Evolutionary conservation across 2,113 vertebrate species (phyloP).

Genomic region (Coracopsis vasa): DNA sequence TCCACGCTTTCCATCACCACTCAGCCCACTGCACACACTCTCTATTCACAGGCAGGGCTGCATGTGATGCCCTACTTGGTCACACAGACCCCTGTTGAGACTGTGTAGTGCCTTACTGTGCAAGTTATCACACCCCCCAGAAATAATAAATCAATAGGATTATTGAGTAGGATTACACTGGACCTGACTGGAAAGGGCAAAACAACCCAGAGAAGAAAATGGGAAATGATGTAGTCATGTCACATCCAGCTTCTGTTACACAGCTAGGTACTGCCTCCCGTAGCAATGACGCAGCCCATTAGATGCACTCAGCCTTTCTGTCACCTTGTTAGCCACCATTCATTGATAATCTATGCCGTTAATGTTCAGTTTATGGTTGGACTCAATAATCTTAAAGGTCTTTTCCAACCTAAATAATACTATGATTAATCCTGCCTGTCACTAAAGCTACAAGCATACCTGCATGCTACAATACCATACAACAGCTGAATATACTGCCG

Average conservation of each 20-base stretch:
- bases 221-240: not conserved
- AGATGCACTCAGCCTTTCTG: not conserved
- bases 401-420: not conserved
- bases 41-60: not conserved
- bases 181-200: not conserved
- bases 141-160: not conserved
- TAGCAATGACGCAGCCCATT: not conserved
- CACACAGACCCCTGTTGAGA: not conserved
- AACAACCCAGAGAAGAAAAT: not conserved
- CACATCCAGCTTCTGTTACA: not conserved
- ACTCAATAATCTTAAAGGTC: constrained; percentile 16
- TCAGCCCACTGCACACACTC: not conserved
- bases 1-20: not conserved
- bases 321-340: constrained; percentile 8
- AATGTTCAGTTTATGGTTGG: not conserved
- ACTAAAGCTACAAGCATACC: not conserved
- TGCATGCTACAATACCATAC: not conserved
- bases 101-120: not conserved
- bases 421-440: constrained; percentile 25
- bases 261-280: not conserved
- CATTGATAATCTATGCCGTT: constrained; percentile 27
- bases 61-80: accelerated
- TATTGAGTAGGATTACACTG: not conserved
- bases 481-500: not conserved
- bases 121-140: not conserved